Evolutionary conservation across 1,140 invertebrate species (phyloP), one percentile per base, ranked within the genome.

Genomic region (Rhysida immarginata): DNA sequence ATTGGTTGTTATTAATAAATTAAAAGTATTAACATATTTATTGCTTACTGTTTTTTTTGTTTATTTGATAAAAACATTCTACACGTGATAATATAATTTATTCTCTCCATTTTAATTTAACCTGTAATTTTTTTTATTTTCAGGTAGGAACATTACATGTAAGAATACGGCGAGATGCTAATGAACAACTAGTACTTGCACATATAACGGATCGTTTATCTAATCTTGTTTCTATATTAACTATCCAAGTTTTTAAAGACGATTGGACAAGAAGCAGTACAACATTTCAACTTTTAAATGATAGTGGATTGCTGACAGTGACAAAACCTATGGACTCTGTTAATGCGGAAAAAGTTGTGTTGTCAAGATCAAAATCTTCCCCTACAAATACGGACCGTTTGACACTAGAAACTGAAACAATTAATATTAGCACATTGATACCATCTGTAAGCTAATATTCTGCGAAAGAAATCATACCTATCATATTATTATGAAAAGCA

Each of bases 181-280:
- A 83, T 66, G 81, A 81, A 65, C 78, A 81, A 63, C 62, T 79
- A 56, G 80, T 82, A 11, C 64, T 82, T 26, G 72, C 73, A 5
- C 76, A 78, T 61, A 75, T 82, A 23, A 73, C 75, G 58, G 74
- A 77, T 58, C 72, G 78, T 48, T 69, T 82, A 2, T 75, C 75
- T 14, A 72, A 70, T 50, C 64, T 82, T 26, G 75, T 81, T 5
- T 69, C 72, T 23, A 68, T 69, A 11, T 66, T 82, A n/a, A 77
- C 74, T 1, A 73, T 82, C 20, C 75, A 80, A 63, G 75, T 80
- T 53, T 76, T 78, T 59, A 76, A 77, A 63, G 75, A 75, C 62
- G 74, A 76, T 55, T 75, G 74, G 74, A 50, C 45, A 3, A 35
- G 53, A 18, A 56, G 48, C 11, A 23, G 2, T 2, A 35, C 55